Percentiles rank a stretch among this genome's conserved stretches.
Conservation (phyloP, 2,113 vertebrate species). For the Gadus macrocephalus region DNA sequence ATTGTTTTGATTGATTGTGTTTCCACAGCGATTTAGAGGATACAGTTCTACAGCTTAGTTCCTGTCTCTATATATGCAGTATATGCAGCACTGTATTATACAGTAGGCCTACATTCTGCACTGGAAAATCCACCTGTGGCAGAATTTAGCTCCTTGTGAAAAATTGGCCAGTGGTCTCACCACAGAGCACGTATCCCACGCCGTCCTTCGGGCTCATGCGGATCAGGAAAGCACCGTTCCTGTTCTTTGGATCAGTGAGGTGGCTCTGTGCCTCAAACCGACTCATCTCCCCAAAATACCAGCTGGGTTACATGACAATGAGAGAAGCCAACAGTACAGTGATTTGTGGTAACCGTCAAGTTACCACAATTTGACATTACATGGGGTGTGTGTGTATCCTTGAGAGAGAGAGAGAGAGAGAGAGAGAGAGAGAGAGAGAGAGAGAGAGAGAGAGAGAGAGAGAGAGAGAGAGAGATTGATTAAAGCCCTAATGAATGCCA, state of each 20-base stretch:
- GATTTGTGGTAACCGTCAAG: too few relatives aligned
- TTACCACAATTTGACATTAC: background rate
- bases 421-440: background rate
- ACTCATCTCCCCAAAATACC: slow-evolving; percentile 78
- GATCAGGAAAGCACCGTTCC: slow-evolving; percentile 70
- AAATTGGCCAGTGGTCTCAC: slow-evolving; percentile 31
- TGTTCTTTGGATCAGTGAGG: slow-evolving; percentile 60
- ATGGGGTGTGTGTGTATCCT: background rate
- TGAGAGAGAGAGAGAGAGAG: background rate
- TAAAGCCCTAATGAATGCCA: background rate
- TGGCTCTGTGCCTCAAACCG: slow-evolving; percentile 64
- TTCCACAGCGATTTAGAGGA: too few relatives aligned
- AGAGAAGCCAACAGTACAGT: too few relatives aligned
- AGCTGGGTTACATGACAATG: slow-evolving; percentile 54
- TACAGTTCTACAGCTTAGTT: too few relatives aligned
- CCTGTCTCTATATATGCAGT: too few relatives aligned
- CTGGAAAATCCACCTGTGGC: background rate
- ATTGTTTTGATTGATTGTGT: too few relatives aligned
- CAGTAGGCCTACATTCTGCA: background rate
- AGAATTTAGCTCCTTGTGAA: background rate
- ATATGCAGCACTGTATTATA: too few relatives aligned
- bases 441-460: background rate
- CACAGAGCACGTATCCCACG: slow-evolving; percentile 73
- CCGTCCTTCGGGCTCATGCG: slow-evolving; percentile 71
- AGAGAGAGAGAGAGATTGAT: background rate